phyloP scores from a whole-genome alignment of 2,888 invertebrate genomes.

The Drosophila nigricruria region DNA sequence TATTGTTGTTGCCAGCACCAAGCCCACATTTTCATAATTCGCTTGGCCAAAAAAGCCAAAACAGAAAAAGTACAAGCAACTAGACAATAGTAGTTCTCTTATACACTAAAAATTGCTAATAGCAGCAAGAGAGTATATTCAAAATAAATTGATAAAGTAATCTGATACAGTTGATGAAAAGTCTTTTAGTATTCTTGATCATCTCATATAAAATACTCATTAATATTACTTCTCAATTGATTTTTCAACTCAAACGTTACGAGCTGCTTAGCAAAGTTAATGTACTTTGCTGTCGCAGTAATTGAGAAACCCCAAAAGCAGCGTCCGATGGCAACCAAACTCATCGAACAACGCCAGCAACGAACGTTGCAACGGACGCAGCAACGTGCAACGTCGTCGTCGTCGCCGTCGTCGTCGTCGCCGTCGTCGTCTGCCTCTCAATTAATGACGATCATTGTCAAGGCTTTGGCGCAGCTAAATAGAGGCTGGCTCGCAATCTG shows the following conservation, averaged over 20 bases:
- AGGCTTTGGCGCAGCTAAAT: conserved; percentile 78
- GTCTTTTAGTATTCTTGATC: neutral
- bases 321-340: conserved; percentile 48
- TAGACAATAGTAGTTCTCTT: neutral
- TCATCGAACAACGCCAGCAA: conserved; percentile 52
- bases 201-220: neutral
- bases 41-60: conserved; percentile 54
- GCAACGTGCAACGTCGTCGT: conserved; percentile 13
- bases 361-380: conserved; percentile 31
- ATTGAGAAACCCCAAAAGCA: conserved; percentile 10
- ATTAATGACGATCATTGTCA: conserved; percentile 82
- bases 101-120: neutral
- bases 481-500: conserved; percentile 71
- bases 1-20: conserved; percentile 54
- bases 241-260: neutral
- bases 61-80: conserved; percentile 14
- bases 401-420: conserved; percentile 10
- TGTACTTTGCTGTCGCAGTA: neutral
- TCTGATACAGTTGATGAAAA: neutral
- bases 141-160: neutral
- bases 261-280: neutral
- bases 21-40: conserved; percentile 81
- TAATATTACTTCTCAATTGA: neutral
- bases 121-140: neutral
- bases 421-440: conserved; percentile 66